Percentiles rank a stretch among this genome's conserved stretches.
phyloP scores from a whole-genome alignment of 2,888 invertebrate genomes.

The Vannuccia rotundouncinata region DNA sequence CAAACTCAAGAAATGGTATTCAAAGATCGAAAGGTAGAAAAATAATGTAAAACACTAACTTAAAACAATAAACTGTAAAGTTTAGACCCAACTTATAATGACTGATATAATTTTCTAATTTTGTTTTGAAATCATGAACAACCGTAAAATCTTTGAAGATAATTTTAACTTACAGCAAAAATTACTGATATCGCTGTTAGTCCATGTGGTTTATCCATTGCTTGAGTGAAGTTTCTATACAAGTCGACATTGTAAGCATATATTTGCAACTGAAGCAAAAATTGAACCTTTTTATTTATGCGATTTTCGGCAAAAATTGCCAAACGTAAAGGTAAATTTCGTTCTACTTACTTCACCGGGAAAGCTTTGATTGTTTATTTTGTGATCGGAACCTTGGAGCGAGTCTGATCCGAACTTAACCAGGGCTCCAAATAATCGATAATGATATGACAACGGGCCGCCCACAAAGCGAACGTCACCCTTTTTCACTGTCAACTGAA shows the following conservation, averaged over 20 bases:
- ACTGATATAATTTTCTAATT: no score
- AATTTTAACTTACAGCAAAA: conserved; percentile 58
- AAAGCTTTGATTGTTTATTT: conserved; percentile 86
- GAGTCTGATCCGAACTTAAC: conserved; percentile 53
- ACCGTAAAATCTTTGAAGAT: no score
- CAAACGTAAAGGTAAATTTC: no score
- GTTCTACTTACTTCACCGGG: conserved; percentile 80
- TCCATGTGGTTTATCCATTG: conserved; percentile 84
- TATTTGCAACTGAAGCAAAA: conserved; percentile 78
- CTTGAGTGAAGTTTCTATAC: conserved; percentile 90
- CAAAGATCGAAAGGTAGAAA: no score
- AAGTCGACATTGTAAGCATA: conserved; percentile 95
- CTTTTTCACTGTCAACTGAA: conserved; percentile 7
- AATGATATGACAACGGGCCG: conserved; percentile 88
- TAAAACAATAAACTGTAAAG: no score
- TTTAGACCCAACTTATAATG: no score
- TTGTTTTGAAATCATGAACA: no score
- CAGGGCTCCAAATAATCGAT: conserved; percentile 88
- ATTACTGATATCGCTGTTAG: conserved; percentile 86
- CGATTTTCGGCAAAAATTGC: no score
- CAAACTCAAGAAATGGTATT: not conserved
- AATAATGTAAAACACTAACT: no score
- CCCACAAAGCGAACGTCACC: conserved; percentile 64
- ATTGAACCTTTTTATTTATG: no score
- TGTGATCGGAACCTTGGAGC: conserved; percentile 89